Conservation (phyloP, 1,140 invertebrate genomes). For the Atta colombica region DNA sequence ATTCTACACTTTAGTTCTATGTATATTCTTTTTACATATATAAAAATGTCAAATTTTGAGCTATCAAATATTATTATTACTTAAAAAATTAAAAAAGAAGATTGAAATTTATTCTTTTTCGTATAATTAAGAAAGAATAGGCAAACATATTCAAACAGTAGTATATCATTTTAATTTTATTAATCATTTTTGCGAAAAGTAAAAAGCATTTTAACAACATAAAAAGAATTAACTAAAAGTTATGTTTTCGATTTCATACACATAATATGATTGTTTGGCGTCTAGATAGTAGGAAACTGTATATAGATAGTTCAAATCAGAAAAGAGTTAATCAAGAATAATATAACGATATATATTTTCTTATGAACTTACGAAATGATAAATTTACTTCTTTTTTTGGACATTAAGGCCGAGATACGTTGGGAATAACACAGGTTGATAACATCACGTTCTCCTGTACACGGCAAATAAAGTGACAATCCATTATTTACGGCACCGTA, state of each 20-base stretch:
- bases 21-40: too few species aligned
- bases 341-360: neutral
- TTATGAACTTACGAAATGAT: neutral
- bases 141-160: too few species aligned
- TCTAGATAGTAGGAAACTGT: neutral
- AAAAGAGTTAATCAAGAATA: neutral
- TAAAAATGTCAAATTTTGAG: too few species aligned
- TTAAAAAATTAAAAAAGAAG: too few species aligned
- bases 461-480: conserved; percentile 57
- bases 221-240: neutral
- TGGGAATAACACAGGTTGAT: neutral
- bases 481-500: conserved; percentile 64
- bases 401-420: neutral
- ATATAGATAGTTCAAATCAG: neutral
- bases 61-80: too few species aligned
- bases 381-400: conserved; percentile 6
- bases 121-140: too few species aligned
- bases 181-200: neutral
- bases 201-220: neutral
- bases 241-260: neutral
- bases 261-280: neutral
- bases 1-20: too few species aligned
- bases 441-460: conserved; percentile 26
- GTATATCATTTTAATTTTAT: neutral
- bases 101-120: too few species aligned